Evolutionary conservation across 1,140 invertebrate species (phyloP).

Genomic region (Drosophila lacertosa): DNA sequence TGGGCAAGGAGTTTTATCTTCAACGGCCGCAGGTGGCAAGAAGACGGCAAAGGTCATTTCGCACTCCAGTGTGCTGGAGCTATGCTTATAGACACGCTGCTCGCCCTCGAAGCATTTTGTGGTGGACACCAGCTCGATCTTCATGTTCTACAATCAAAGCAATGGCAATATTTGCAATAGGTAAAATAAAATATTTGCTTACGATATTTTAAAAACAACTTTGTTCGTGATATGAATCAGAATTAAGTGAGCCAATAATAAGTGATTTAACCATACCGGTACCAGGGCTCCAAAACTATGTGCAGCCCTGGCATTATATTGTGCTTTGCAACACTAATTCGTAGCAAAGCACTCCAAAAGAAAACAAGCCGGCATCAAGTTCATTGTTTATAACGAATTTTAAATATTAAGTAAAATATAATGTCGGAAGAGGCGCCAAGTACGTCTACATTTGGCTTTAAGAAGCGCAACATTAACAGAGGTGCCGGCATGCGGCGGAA

Average conservation of each 20-base stretch:
- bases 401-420: neutral
- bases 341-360: neutral
- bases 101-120: constrained; percentile 73
- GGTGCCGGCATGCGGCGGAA: constrained; percentile 64
- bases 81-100: constrained; percentile 90
- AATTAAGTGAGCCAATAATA: neutral
- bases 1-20: constrained; percentile 88
- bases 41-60: constrained; percentile 97
- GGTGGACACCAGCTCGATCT: constrained; percentile 60
- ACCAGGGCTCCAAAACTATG: too few relatives aligned
- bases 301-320: constrained; percentile 3
- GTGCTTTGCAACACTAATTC: neutral
- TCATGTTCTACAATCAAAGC: constrained; percentile 48
- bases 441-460: constrained; percentile 70
- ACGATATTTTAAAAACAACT: neutral
- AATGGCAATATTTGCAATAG: neutral
- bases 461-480: constrained; percentile 73
- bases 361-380: constrained; percentile 25
- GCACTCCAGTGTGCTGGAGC: constrained; percentile 92
- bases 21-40: constrained; percentile 90
- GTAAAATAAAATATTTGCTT: neutral
- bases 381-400: neutral
- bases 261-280: neutral
- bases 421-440: constrained; percentile 69
- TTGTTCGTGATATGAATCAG: neutral